Base-by-base conservation (phyloP, 2,888 invertebrate species). In the Cryptosula pallasiana region DNA sequence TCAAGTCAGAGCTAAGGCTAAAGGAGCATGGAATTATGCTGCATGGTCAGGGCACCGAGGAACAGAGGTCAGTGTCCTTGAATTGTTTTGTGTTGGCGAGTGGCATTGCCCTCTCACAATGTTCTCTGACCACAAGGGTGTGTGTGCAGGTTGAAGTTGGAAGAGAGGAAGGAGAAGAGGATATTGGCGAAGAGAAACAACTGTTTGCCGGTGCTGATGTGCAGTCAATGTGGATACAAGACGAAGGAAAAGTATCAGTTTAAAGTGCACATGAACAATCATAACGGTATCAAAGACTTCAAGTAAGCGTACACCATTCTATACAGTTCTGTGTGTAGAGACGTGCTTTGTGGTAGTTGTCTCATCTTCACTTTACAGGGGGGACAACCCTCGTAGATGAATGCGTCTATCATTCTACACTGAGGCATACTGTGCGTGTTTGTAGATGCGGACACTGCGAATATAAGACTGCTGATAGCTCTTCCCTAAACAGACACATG, bases 211-310 rank as follows among this genome's bases (percentile, higher is more conserved):
- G 63, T 63, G 32, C 63, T 63, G 5, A 63, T 63, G 63, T 63
- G 63, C 32, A 63, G 63, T n/a, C 63, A 63, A 32, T 63, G 63
- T 63, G 63, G 63, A 32, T 63, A 63, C 32, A 27, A 27, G 27
- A 63, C 63, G 13, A 63, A 63, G 32, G 63, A 63, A 32, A 63
- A 63, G n/a, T 63, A 63, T 32, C 63, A 63, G 32, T 63, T 63
- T 34, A 63, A 63, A 63, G 63, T 63, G 2, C 63, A 63, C 34
- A 63, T 63, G 63, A 63, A 63, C 27, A 63, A 63, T 27, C 63
- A 63, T 27, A 63, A 63, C 32, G 63, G 63, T 29, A 63, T 63
- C n/a, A 63, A 63, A 63, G 63, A 63, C n/a, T 63, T 63, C 63
- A 63, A 63, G 63, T 63, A 63, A 63, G 63, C 9, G 25, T 13